Base-by-base conservation (phyloP, 2,888 invertebrate species). In the Lithophane ornitopus region DNA sequence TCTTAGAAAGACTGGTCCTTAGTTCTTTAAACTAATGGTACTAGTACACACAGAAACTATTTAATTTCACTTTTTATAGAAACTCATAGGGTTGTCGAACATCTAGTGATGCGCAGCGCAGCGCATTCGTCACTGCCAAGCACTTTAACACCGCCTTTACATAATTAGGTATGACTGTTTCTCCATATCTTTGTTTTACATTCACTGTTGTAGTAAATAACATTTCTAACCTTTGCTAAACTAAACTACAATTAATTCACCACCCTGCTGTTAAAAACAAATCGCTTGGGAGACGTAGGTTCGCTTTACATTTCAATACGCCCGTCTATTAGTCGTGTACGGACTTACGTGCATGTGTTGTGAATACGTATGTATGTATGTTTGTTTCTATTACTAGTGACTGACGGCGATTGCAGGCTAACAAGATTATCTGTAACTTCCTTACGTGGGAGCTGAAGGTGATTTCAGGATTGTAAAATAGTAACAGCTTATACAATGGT, bases 341-440 rank as follows among this genome's bases (percentile, higher is more conserved):
- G 19, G 34, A 22, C 19, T 28, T 22, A 56, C 34, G 59, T 26
- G 44, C n/a, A 22, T 34, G 28, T 61, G 44, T 16, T 34, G 41
- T n/a, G n/a, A n/a, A n/a, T 34, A 19, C 34, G 11, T 49, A 68
- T 19, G 22, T 67, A n/a, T 28, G 14, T 68, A 7, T 39, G 56
- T 82, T 77, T 82, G 59, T 78, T 61, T 78, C 61, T 80, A 84
- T 62, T 73, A 69, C 39, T n/a, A 26, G 59, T 3, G 16, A 62
- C 62, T 63, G 67, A 70, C 58, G 62, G 41, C 14, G 41, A 80
- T 74, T 59, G 69, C 41, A 63, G 41, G 19, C 62, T 81, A 81
- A 84, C 80, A 70, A 63, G 81, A 80, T 81, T 80, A 74, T 6
- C 52, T 39, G 44, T 68, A 58, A 82, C 82, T 77, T 56, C 61